Base-by-base conservation (phyloP, 2,797 vertebrate genomes). In the Loris lydekkerianus region DNA sequence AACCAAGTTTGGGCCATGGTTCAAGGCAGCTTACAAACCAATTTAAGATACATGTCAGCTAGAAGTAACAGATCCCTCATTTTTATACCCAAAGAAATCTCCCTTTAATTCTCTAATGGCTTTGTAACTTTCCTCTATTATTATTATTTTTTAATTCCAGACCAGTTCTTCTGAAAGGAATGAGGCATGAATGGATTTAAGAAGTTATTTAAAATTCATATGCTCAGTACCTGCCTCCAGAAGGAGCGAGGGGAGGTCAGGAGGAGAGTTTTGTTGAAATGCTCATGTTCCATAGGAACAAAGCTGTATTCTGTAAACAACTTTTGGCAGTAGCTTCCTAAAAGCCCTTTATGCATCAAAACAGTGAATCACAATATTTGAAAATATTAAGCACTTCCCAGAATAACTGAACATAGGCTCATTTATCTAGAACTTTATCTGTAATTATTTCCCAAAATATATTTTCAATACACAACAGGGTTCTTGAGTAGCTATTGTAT, bases 321-420 rank as follows among this genome's bases (percentile, higher is more conserved):
- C 53, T 86, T 89, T 81, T 87, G 77, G 27, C 72, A 89, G 20
- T 56, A 78, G 78, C 4, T 75, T 92, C 95, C 78, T 27, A 73
- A 95, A 92, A 93, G 9, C 5, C 31, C 87, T 21, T 89, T 94
- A 83, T 82, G 8, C 82, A 92, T 10, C 93, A 58, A 80, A 89
- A 85, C 86, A 70, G 9, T 85, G 29, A 96, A 92, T 63, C 87
- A 37, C n/a, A 63, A 78, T 92, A 87, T 94, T 95, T 77, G 31
- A 90, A 78, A 96, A 92, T 93, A n/a, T 29, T 89, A 75, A 49
- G 7, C 23, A 80, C 95, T 95, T 97, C 69, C 82, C 60, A 92
- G 87, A 95, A 93, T 7, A 91, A 93, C 49, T 67, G 10, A 96
- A 25, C 20, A 61, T 40, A 58, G 80, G 86, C 34, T 5, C 18